Evolutionary conservation across 2,888 invertebrate species (phyloP).

Genomic region (Drosophila neotestacea): DNA sequence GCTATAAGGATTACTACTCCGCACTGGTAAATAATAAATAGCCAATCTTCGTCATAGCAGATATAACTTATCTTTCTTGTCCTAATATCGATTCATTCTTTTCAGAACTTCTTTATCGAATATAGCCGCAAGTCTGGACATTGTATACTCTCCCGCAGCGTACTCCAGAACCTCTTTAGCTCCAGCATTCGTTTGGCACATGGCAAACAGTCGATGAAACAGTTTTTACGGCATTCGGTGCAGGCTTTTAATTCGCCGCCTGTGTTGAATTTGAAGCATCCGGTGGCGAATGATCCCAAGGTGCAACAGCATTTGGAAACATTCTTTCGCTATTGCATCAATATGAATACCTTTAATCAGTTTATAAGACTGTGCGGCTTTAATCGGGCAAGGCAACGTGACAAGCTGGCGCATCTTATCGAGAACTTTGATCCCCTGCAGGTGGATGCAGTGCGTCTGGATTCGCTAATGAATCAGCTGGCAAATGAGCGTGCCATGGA

Average conservation of each 20-base stretch:
- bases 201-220: conserved; percentile 87
- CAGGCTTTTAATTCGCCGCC: conserved; percentile 96
- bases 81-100: not conserved
- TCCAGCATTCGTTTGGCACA: conserved; percentile 84
- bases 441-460: conserved; percentile 95
- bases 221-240: conserved; percentile 94
- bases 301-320: conserved; percentile 95
- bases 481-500: conserved; percentile 89
- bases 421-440: conserved; percentile 94
- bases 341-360: conserved; percentile 92
- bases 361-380: conserved; percentile 96
- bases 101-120: conserved; percentile 95
- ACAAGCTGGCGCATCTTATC: conserved; percentile 94
- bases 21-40: conserved; percentile 88
- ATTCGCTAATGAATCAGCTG: conserved; percentile 91
- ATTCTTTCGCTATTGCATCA: conserved; percentile 92
- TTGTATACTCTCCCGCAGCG: conserved; percentile 96
- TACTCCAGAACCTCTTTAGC: conserved; percentile 92
- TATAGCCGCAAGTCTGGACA: conserved; percentile 94
- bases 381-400: conserved; percentile 97
- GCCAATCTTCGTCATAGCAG: too few species aligned
- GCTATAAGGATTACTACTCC: conserved; percentile 91
- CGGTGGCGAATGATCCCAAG: conserved; percentile 85
- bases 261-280: conserved; percentile 91
- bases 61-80: too few species aligned